A percentile compares a stretch with the other conserved stretches of the same genome.
phyloP scores from a whole-genome alignment of 1,140 invertebrate genomes.

The Amphibalanus amphitrite region DNA sequence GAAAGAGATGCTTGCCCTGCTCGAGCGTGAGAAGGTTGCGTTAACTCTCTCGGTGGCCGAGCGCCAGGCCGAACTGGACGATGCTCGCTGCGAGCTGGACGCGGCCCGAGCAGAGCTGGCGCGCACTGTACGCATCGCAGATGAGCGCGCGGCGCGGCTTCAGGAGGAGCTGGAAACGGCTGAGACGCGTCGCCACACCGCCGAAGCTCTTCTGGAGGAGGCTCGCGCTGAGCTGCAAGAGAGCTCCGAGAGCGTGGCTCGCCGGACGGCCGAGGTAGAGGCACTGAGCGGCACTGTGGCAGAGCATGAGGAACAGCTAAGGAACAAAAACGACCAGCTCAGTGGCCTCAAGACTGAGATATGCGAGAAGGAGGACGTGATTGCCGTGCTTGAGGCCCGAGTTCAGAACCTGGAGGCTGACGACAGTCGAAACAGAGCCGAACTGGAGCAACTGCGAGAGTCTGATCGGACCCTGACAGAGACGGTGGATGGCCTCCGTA shows the following conservation, averaged over 20 bases:
- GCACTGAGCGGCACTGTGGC: neutral
- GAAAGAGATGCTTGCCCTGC: neutral
- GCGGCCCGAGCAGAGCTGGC: neutral
- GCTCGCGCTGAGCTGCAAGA: neutral
- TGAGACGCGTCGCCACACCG: neutral
- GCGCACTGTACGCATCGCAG: no score
- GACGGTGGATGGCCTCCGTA: neutral
- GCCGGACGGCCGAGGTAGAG: neutral
- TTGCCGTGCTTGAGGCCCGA: neutral
- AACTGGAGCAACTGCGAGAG: neutral
- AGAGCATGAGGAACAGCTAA: neutral
- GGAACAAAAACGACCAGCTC: neutral
- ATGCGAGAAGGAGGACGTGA: neutral
- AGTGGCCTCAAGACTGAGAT: neutral
- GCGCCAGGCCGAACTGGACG: neutral
- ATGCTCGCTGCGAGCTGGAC: neutral
- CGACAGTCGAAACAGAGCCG: neutral
- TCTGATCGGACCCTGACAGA: neutral
- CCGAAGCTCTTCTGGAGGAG: neutral
- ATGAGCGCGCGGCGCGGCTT: neutral
- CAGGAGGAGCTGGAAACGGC: neutral
- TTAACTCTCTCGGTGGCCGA: neutral
- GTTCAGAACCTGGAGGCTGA: neutral
- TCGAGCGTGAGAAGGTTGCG: neutral
- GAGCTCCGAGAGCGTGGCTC: neutral